These are phyloP conservation scores for Pristionchus fissidentatus DNA, from an alignment of 2,888 invertebrate species.

Conservation along the genomic window DNA sequence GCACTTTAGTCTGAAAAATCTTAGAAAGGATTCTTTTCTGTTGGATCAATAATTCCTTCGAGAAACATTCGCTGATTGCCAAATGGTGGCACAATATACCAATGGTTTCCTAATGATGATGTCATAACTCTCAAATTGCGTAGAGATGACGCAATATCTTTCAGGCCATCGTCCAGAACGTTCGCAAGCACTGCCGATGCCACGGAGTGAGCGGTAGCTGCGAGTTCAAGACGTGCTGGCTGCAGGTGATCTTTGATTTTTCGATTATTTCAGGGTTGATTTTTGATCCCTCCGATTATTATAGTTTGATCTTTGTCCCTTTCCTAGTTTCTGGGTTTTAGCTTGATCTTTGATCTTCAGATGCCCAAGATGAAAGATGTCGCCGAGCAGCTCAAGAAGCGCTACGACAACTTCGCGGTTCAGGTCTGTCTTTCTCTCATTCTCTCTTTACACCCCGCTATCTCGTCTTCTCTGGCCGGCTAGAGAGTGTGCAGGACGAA, in stretches of 20 bases:
- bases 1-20: too few relatives aligned
- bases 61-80: too few relatives aligned
- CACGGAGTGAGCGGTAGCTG: constrained; percentile 81
- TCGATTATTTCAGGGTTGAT: background rate
- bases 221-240: constrained; percentile 81
- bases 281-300: background rate
- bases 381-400: constrained; percentile 79
- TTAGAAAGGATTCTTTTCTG: too few relatives aligned
- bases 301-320: background rate
- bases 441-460: background rate
- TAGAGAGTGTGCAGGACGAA: too few relatives aligned
- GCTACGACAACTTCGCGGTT: constrained; percentile 79
- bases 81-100: too few relatives aligned
- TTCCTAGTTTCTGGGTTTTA: background rate
- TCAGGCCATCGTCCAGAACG: constrained; percentile 74
- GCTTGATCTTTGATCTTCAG: constrained; percentile 56
- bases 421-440: constrained; percentile 76
- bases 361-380: constrained; percentile 79
- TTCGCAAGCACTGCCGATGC: constrained; percentile 80
- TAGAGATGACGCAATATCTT: constrained; percentile 13
- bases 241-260: constrained; percentile 64
- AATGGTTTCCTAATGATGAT: too few relatives aligned
- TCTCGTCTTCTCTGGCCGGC: too few relatives aligned
- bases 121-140: too few relatives aligned
- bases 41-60: too few relatives aligned